phyloP scores from a whole-genome alignment of 1,140 invertebrate species.

The Delia radicum region DNA sequence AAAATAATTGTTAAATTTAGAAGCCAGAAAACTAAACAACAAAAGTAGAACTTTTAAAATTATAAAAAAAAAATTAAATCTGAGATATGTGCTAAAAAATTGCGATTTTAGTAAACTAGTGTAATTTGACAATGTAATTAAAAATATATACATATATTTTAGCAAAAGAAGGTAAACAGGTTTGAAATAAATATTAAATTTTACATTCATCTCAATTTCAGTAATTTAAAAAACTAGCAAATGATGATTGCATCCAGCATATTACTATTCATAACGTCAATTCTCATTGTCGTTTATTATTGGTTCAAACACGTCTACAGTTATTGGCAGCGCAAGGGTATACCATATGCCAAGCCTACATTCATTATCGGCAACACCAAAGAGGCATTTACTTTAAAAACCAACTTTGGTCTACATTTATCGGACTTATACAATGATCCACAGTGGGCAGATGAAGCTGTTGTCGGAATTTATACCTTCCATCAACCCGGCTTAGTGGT shows the following conservation, averaged over 20 bases:
- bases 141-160: too few species aligned
- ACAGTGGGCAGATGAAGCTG: constrained; percentile 39
- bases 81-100: too few species aligned
- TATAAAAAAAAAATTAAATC: too few species aligned
- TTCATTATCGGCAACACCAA: constrained; percentile 45
- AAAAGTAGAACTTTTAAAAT: too few species aligned
- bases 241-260: constrained; percentile 14
- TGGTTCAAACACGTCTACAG: constrained; percentile 32
- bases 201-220: too few species aligned
- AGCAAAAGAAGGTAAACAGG: too few species aligned
- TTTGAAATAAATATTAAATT: too few species aligned
- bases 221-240: too few species aligned
- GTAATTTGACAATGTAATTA: too few species aligned
- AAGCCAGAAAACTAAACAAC: too few species aligned
- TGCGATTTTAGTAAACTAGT: too few species aligned
- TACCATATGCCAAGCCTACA: constrained; percentile 41
- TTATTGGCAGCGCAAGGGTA: constrained; percentile 48
- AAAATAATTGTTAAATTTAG: too few species aligned
- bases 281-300: background rate
- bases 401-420: constrained; percentile 39
- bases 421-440: constrained; percentile 42
- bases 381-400: constrained; percentile 34
- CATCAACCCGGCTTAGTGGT: constrained; percentile 57
- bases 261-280: background rate
- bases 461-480: constrained; percentile 56